Percentiles rank a stretch among this genome's conserved stretches.
Evolutionary conservation across 30 jellyfish, hydroid and myxozoan species (phyloP).

Genomic region (Turritopsis rubra): DNA sequence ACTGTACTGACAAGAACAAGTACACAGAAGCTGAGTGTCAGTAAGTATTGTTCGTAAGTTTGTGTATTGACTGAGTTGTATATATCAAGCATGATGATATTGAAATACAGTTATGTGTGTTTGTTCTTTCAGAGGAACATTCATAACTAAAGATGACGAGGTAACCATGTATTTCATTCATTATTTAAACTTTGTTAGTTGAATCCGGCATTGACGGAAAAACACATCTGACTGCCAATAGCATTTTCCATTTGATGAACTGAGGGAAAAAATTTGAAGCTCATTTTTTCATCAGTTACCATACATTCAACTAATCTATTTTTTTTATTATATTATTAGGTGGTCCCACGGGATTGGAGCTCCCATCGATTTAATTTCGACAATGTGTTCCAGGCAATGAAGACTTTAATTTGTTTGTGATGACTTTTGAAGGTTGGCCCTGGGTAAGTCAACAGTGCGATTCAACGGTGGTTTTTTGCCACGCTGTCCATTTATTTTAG

Average conservation of each 20-base stretch:
- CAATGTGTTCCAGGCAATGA: conserved; percentile 87
- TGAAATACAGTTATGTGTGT: not conserved
- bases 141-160: not conserved
- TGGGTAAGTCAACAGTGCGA: conserved; percentile 49
- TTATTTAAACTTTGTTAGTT: too few species aligned
- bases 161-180: too few species aligned
- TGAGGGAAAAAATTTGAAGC: too few species aligned
- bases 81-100: not conserved
- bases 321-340: too few species aligned
- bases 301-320: not conserved
- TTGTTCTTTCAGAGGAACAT: not conserved
- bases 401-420: conserved; percentile 93
- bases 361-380: conserved; percentile 78
- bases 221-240: too few species aligned
- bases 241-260: too few species aligned
- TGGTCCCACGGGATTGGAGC: conserved; percentile 61
- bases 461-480: too few species aligned
- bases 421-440: conserved; percentile 99
- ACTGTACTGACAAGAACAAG: conserved; percentile 69
- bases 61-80: too few species aligned
- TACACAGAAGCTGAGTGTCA: conserved; percentile 73
- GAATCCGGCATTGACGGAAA: too few species aligned
- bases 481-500: too few species aligned
- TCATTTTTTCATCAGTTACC: too few species aligned
- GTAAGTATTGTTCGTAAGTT: conserved; percentile 33